Base-by-base conservation (phyloP, 2,797 vertebrate species). In the Sphenodon punctatus region DNA sequence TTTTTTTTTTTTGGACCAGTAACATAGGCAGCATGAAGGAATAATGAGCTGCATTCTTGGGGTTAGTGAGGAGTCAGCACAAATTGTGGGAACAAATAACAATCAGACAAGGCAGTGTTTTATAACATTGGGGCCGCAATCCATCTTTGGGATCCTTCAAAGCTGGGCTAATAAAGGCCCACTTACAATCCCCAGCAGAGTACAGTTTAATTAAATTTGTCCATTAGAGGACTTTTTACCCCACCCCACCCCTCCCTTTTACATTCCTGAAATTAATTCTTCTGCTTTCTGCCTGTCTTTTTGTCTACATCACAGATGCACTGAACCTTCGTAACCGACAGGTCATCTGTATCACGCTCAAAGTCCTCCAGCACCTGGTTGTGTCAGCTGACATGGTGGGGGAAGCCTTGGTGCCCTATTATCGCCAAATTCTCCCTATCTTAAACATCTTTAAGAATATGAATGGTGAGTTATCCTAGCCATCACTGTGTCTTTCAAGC, bases 381-480 rank as follows among this genome's bases (percentile, higher is more conserved):
- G 91, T 96, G 48, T 99, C 98, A 5, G 97, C 96, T 16, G 98
- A 98, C 42, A 96, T 95, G 94, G 96, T 96, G 89, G 96, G 96
- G 3, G 92, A 95, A 82, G 96, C 95, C 15, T 72, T 99, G 93
- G 97, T 99, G 82, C 98, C 97, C 6, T 99, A 99, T 94, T 99
- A 97, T 93, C 96, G 97, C 3, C 97, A 98, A 92, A 98, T 99
- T 92, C 97, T 99, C 19, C 97, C 97, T 48, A 94, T 98, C 87
- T 91, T 99, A 92, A 99, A 97, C 96, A 97, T 99, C 94, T 99
- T 98, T 93, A 99, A 98, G 96, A 97, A 97, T 89, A 96, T 97
- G 95, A 97, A 98, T 85, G 95, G 98, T 98, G 94, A 98, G 98
- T 97, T 74, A 79, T 36, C 77, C 85, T 83, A 27, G 72, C 39